Evolutionary conservation across 2,113 vertebrate species (phyloP), one percentile per base, ranked within the genome.

Genomic region (Nycticorax nycticorax): DNA sequence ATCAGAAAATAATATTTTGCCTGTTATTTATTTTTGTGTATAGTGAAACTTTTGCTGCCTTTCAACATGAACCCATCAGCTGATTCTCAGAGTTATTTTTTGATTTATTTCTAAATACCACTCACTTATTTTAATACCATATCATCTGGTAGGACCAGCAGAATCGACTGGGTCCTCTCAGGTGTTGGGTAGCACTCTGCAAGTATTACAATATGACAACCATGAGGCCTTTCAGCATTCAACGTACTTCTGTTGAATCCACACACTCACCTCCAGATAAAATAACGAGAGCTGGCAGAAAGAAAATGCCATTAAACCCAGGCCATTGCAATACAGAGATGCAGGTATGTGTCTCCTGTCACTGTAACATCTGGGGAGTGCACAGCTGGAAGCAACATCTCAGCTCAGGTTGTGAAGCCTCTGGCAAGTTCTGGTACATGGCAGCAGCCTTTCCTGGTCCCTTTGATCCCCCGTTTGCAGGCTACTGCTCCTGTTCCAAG

Each of bases 11-110:
- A 84, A 8, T 72, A 64, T 56, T 86, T 80, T 72, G 56, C 35
- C 3, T 83, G 12, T 4, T 72, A 28, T 55, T 69, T 60, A 30
- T 39, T 87, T 93, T 57, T 57, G 55, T 47, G 14, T 22, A 19
- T 35, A 59, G 26, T 35, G 62, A 72, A 83, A 35, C 4, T 62
- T 66, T 20, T 48, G 22, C 19, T 55, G 22, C 33, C n/a, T 68
- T 88, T 71, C 33, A 57, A 14, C 32, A 55, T 3, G 3, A 21
- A 43, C 2, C 2, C 0, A 3, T 37, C 47, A 78, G 28, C 6
- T 79, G 13, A 55, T 24, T 64, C 12, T 32, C 50, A 35, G 22
- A 69, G 30, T 64, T 26, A 4, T 41, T 64, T 75, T 75, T 64
- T 4, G 0, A 22, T 24, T 50, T 41, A 39, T 83, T 74, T 91